Evolutionary conservation across 1,140 invertebrate species (phyloP), one percentile per base, ranked within the genome.

Genomic region (Chionoecetes opilio): DNA sequence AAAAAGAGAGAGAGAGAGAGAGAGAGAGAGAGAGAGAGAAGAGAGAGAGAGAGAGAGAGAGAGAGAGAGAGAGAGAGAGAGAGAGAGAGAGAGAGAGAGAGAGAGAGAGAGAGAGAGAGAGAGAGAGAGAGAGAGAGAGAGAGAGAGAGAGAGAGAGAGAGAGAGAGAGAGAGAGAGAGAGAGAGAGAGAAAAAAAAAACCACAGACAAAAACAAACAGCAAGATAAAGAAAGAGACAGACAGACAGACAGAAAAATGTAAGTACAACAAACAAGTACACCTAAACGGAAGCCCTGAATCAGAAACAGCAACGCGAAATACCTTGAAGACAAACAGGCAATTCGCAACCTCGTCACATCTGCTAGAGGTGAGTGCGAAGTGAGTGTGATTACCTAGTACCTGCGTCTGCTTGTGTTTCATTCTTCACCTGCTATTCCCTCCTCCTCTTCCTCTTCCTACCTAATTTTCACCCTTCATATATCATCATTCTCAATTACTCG

Each of bases 351-450:
- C 92, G 82, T 38, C 92, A 93, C 92, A 31, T 41, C 84, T 86
- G 41, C 92, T 86, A 84, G 31, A 93, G 63, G 91, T 93, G 82
- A 93, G 82, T 86, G 84, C 87, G 31, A 93, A 84, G 91, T 93
- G 82, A 93, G 82, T 86, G 84, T 93, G 87, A 93, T 87, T 93
- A 93, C 92, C 92, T 46, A 32, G 63, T 38, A 90, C 88, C 88
- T 90, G 88, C 37, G 46, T 37, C 38, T 37, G 38, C 92, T 85
- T 93, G 82, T 84, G 75, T 93, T 87, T 93, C 88, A 38, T 34
- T 75, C 21, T 26, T 17, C 88, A 41, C 38, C 84, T 86, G 29
- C 46, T 53, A 41, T 63, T 31, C 90, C 46, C 90, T 91, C 29
- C 46, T 63, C 46, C 53, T 90, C 46, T 29, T 90, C 38, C 34